Base-by-base conservation (phyloP, 2,797 vertebrate genomes). In the Brachyalestes nurse region DNA sequence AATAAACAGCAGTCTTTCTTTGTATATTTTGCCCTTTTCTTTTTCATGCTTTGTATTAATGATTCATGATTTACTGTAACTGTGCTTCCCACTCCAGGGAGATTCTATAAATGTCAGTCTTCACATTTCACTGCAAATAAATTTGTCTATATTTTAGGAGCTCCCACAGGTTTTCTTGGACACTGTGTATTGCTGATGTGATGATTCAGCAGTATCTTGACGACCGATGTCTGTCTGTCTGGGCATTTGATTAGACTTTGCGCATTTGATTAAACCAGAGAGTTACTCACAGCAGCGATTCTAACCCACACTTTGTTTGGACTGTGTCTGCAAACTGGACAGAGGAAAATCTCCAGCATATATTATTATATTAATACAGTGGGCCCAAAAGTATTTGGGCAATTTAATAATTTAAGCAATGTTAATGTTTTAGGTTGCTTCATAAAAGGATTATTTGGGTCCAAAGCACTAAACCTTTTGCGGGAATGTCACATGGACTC, bases 281-380 rank as follows among this genome's bases (percentile, higher is more conserved):
- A 57, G 84, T 83, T 78, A 87, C 76, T 87, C 83, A 82, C 71
- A 65, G 66, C 47, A 16, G 79, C 79, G 67, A 77, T 76, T 77
- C 65, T 82, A 57, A 75, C 13, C 65, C 53, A 77, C 66, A 60
- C 16, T 72, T 57, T 47, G 57, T 72, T 77, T 73, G 69, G 57
- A 6, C 45, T 23, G 55, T 76, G 66, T 60, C 25, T 34, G 62
- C 16, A 7, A 53, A 6, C 34, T 25, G 19, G 6, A 28, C n/a
- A 58, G 75, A 57, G 19, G 17, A 5, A 77, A 13, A 51, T 23
- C 4, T 65, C 34, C 55, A 51, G 21, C 13, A 42, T 57, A 34
- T 40, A n/a, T n/a, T n/a, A n/a, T n/a, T n/a, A 66, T 42, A 21
- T n/a, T 65, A 28, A 64, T 51, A 53, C 49, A 76, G 45, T 8